phyloP scores from a whole-genome alignment of 2,797 vertebrate species.

The Spinibarbus caldwelli region DNA sequence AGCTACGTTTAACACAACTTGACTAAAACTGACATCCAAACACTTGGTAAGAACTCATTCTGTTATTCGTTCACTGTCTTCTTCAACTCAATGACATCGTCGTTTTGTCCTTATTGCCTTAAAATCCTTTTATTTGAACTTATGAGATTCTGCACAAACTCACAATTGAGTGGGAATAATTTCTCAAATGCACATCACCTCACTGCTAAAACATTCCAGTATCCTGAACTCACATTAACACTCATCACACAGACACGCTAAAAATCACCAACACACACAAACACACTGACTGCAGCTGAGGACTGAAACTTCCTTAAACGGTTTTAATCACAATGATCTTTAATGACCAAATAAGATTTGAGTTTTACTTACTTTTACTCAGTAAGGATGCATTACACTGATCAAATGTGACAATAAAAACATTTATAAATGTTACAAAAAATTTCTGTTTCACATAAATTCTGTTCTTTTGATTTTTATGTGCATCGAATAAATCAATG shows the following conservation, averaged over 20 bases:
- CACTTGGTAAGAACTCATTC: constrained; percentile 34
- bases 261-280: constrained; percentile 10
- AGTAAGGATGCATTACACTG: neutral
- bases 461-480: no score
- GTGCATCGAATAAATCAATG: no score
- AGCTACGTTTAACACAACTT: constrained; percentile 3
- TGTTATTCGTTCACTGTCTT: neutral
- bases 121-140: neutral
- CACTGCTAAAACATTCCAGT: constrained; percentile 47
- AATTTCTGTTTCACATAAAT: no score
- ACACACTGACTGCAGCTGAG: neutral
- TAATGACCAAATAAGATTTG: neutral
- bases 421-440: no score
- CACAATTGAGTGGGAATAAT: constrained; percentile 9
- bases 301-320: neutral
- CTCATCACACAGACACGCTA: constrained; percentile 39
- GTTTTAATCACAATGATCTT: neutral
- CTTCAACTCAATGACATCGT: neutral
- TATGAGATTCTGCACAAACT: neutral
- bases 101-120: neutral
- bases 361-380: neutral
- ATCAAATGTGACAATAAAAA: neutral
- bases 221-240: constrained; percentile 37
- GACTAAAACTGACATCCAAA: constrained; percentile 29
- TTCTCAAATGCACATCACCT: no score